phyloP scores from a whole-genome alignment of 2,888 invertebrate species.

The Ommatoiulus sabulosus region DNA sequence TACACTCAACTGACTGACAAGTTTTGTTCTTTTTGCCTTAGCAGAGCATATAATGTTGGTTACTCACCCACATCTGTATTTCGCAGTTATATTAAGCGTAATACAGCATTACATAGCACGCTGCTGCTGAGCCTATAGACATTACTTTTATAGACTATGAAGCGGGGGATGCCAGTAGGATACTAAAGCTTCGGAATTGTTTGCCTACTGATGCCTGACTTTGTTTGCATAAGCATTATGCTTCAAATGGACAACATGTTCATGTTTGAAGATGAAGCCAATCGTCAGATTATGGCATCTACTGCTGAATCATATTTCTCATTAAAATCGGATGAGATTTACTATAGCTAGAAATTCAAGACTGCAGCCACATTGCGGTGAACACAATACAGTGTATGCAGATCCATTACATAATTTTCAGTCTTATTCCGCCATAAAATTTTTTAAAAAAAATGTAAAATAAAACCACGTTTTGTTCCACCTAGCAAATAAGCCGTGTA shows the following conservation, averaged over 20 bases:
- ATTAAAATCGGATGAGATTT: background rate
- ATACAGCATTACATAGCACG: background rate
- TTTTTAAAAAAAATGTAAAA: constrained; percentile 19
- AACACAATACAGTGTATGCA: background rate
- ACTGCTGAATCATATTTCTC: background rate
- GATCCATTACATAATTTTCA: background rate
- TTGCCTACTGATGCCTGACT: constrained; percentile 3
- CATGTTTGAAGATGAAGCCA: background rate
- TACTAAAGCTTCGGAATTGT: background rate
- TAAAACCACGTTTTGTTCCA: no score
- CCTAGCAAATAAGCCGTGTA: no score
- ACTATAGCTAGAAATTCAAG: no score
- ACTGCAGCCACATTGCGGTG: no score
- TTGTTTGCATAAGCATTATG: constrained; percentile 12
- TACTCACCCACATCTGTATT: background rate
- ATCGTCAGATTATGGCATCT: background rate
- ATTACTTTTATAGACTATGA: background rate
- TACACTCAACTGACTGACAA: no score
- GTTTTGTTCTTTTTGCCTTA: background rate
- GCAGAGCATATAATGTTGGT: background rate
- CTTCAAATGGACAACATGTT: background rate
- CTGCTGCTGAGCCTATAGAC: background rate
- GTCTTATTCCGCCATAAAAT: background rate
- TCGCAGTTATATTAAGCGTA: background rate
- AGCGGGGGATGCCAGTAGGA: no score